A percentile compares a stretch with the other conserved stretches of the same genome.
These are phyloP conservation scores for Botrylloides violaceus DNA, from an alignment of 23 tunicate genomes.

Conservation along the genomic window DNA sequence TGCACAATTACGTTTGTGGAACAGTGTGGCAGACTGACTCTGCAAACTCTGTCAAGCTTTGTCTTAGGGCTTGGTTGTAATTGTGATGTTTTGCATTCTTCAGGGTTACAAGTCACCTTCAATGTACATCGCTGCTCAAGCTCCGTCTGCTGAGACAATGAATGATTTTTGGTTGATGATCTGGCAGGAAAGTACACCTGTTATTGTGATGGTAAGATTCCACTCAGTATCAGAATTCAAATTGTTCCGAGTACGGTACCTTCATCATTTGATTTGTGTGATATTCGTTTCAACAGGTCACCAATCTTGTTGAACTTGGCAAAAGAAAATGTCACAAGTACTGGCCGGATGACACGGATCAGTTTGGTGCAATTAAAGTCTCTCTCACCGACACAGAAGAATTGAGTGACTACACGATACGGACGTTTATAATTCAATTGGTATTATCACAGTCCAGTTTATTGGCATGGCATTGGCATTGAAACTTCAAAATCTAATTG, in stretches of 20 bases:
- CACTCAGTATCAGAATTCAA: too few species aligned
- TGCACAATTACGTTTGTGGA: too few species aligned
- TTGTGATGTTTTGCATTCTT: background rate
- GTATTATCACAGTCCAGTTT: too few species aligned
- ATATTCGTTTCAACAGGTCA: slow-evolving; percentile 36
- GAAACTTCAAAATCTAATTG: too few species aligned
- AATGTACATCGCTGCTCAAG: slow-evolving; percentile 87
- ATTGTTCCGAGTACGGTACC: background rate
- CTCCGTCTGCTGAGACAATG: slow-evolving; percentile 67
- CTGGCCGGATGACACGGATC: slow-evolving; percentile 86
- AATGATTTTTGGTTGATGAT: slow-evolving; percentile 93
- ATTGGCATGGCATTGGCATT: too few species aligned
- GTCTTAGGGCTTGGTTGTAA: too few species aligned
- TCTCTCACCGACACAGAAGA: slow-evolving; percentile 41
- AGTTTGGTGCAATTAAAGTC: slow-evolving; percentile 59
- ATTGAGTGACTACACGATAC: slow-evolving; percentile 45
- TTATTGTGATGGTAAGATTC: slow-evolving; percentile 64
- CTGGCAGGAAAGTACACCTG: slow-evolving; percentile 85
- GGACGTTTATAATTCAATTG: slow-evolving; percentile 70
- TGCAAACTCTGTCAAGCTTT: too few species aligned
- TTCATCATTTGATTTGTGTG: background rate
- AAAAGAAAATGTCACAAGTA: slow-evolving; percentile 80
- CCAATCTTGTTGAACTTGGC: slow-evolving; percentile 88
- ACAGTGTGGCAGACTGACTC: too few species aligned
- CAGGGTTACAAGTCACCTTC: slow-evolving; percentile 79